Evolutionary conservation across 1,140 invertebrate species (phyloP), one percentile per base, ranked within the genome.

Genomic region (Grapholita molesta): DNA sequence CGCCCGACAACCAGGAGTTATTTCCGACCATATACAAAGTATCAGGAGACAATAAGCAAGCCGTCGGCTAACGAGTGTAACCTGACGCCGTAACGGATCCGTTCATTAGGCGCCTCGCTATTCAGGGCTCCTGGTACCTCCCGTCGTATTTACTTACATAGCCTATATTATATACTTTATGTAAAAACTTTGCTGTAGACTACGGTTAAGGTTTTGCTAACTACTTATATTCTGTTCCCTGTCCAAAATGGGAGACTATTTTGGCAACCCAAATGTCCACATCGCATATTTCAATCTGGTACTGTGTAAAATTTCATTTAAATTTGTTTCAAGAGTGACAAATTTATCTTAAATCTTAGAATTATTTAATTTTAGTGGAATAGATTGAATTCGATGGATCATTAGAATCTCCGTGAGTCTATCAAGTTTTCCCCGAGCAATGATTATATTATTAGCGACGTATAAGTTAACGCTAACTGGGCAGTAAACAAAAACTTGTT

Each of bases 51-150:
- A 83, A 83, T 83, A 76, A 72, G 70, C 66, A 66, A 48, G 71
- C 67, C 77, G 71, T 65, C 77, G 74, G 75, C 78, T 85, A 84
- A 86, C 82, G 78, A 88, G 80, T 76, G 70, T 77, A 88, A 88
- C 82, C 74, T 70, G 83, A 84, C 72, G 66, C 80, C 70, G 82
- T 75, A 85, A 86, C 83, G 78, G 84, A 86, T 80, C 78, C 85
- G 74, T 85, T 88, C 85, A 88, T 86, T 86, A 88, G 77, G 73
- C 72, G 79, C 75, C 74, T 77, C 78, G 72, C 75, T 75, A 74
- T 79, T 75, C 77, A 72, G 71, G 30, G 74, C 73, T 69, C 77
- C 75, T 77, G 72, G 74, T 80, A 78, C 74, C 68, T 67, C 42
- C 55, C 68, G 74, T 42, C 68, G 75, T 79, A 79, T 79, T 83